Percentiles rank a stretch among this genome's conserved stretches.
These are phyloP conservation scores for Pseudobourletiella spinata DNA, from an alignment of 1,140 invertebrate species.

Conservation along the genomic window DNA sequence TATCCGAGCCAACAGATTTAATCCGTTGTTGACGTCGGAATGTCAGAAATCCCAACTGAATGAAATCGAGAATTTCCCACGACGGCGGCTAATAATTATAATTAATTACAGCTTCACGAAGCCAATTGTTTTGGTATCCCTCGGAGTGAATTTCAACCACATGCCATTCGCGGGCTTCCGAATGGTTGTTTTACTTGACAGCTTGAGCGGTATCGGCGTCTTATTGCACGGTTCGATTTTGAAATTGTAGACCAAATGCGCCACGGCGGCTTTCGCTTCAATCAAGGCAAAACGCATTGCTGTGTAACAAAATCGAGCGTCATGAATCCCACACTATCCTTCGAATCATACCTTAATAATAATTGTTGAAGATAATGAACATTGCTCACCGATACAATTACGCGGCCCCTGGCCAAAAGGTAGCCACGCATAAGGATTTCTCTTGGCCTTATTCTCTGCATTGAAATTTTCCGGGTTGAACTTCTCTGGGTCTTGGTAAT, in stretches of 20 bases:
- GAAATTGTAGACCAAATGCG: constrained; percentile 13
- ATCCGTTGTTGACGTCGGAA: no score
- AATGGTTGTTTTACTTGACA: not conserved
- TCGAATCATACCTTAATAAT: not conserved
- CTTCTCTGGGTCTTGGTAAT: constrained; percentile 50
- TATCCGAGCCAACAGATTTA: no score
- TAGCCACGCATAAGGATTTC: constrained; percentile 39
- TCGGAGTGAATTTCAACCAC: not conserved
- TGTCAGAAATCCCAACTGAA: no score
- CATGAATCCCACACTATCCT: not conserved
- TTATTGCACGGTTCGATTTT: constrained; percentile 13
- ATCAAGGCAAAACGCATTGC: constrained; percentile 24
- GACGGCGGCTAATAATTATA: no score
- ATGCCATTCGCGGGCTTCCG: constrained; percentile 15
- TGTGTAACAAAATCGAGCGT: not conserved
- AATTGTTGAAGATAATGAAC: not conserved
- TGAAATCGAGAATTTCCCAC: no score
- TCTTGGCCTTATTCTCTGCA: constrained; percentile 41
- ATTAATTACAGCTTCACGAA: not conserved
- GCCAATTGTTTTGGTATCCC: not conserved
- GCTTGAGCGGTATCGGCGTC: constrained; percentile 14
- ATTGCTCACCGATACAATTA: constrained; percentile 42
- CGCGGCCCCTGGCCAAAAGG: constrained; percentile 45
- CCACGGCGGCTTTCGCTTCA: constrained; percentile 16
- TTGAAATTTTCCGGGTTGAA: constrained; percentile 52